Conservation (phyloP, 2,888 invertebrate genomes). For the Liodrosophila aerea region DNA sequence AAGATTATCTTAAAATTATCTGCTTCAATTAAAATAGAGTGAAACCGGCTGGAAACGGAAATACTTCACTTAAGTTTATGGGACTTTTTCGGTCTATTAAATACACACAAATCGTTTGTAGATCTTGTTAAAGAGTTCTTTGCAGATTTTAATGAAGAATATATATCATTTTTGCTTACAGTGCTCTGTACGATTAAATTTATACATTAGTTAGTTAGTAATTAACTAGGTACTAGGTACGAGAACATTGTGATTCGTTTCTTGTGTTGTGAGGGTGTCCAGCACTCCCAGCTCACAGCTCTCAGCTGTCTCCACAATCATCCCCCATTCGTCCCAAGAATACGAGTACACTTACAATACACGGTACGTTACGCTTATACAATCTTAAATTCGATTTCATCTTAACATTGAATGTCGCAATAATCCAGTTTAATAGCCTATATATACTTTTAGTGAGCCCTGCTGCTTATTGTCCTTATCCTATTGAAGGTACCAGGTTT, state of each 20-base stretch:
- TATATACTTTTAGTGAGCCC: constrained; percentile 20
- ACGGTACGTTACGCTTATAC: neutral
- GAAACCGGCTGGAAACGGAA: constrained; percentile 60
- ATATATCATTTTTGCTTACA: constrained; percentile 20
- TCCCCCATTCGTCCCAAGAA: constrained; percentile 24
- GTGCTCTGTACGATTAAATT: constrained; percentile 22
- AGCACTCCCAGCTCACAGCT: constrained; percentile 49
- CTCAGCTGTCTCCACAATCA: constrained; percentile 17
- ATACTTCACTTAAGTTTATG: constrained; percentile 28
- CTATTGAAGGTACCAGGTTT: constrained; percentile 26
- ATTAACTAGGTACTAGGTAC: constrained; percentile 3
- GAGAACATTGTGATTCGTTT: constrained; percentile 9
- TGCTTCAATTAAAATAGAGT: constrained; percentile 54
- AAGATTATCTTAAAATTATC: constrained; percentile 50
- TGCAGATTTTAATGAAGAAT: constrained; percentile 34
- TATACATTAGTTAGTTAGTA: neutral
- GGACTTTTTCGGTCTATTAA: constrained; percentile 6
- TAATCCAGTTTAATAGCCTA: constrained; percentile 26
- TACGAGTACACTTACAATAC: constrained; percentile 5
- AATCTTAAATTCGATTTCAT: constrained; percentile 48
- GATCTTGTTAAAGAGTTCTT: constrained; percentile 15
- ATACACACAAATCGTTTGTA: constrained; percentile 13
- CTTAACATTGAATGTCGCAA: constrained; percentile 21
- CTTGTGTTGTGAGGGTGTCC: constrained; percentile 55
- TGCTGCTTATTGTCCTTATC: constrained; percentile 46